Conservation (phyloP, 2,797 vertebrate species). For the Rhinoraja longicauda region DNA sequence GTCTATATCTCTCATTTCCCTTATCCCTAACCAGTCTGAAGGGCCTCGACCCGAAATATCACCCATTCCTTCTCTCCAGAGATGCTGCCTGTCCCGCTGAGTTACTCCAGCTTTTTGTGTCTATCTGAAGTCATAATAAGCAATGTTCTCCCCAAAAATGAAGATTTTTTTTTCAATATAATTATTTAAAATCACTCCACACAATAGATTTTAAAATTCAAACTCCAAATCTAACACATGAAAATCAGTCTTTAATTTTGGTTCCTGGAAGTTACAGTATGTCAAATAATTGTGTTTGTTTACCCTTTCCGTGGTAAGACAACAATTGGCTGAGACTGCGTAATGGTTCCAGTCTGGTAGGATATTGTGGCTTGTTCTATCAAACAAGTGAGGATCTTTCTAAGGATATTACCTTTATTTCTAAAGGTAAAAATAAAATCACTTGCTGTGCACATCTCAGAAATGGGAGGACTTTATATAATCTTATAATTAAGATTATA, state of each 20-base stretch:
- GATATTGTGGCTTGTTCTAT: not conserved
- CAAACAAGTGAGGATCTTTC: not conserved
- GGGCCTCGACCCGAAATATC: too few relatives aligned
- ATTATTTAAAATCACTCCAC: not conserved
- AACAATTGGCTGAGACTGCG: not conserved
- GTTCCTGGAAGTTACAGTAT: not conserved
- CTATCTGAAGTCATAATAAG: not conserved
- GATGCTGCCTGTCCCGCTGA: too few relatives aligned
- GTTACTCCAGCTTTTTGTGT: too few relatives aligned
- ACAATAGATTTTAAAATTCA: not conserved
- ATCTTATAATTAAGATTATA: too few relatives aligned
- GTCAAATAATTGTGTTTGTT: constrained; percentile 6
- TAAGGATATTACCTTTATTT: too few relatives aligned
- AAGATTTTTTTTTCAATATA: not conserved
- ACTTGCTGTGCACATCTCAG: not conserved
- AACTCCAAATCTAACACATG: not conserved
- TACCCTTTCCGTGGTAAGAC: not conserved
- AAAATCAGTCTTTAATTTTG: not conserved
- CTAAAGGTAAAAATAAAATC: not conserved
- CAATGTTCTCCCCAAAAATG: not conserved
- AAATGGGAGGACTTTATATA: not conserved
- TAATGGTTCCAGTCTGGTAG: not conserved
- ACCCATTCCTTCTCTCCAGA: too few relatives aligned
- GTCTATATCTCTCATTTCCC: too few relatives aligned
- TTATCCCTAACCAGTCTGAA: too few relatives aligned